Evolutionary conservation across 2,888 invertebrate genomes (phyloP).

Genomic region (Chymomyza fuscimana): DNA sequence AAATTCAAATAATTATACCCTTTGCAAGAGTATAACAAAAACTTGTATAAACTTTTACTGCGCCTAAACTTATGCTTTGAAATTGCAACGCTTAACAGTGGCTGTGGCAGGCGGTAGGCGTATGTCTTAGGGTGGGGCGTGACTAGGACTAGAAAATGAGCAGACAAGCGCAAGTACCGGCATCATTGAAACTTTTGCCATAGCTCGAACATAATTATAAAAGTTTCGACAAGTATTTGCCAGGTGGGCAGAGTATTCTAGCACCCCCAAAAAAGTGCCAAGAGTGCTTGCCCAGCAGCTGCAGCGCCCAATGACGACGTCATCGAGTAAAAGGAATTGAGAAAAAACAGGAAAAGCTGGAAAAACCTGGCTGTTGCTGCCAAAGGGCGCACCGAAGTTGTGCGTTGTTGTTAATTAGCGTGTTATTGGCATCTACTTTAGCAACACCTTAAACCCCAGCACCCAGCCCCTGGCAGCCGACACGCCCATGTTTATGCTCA

Average conservation of each 20-base stretch:
- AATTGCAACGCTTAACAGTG: constrained; percentile 11
- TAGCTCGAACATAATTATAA: constrained; percentile 74
- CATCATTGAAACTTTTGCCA: constrained; percentile 69
- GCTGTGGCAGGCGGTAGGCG: not conserved
- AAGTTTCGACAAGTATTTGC: constrained; percentile 74
- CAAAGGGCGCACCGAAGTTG: constrained; percentile 34
- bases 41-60: constrained; percentile 61
- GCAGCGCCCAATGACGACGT: not conserved
- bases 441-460: not conserved
- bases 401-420: constrained; percentile 60
- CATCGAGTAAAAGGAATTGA: not conserved
- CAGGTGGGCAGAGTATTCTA: constrained; percentile 54
- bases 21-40: constrained; percentile 10
- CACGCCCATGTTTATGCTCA: constrained; percentile 49
- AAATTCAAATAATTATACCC: not conserved
- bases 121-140: not conserved
- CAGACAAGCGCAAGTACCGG: constrained; percentile 1
- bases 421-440: constrained; percentile 64
- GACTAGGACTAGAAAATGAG: not conserved
- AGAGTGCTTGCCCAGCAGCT: not conserved
- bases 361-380: constrained; percentile 21
- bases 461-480: not conserved
- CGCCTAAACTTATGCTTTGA: constrained; percentile 50
- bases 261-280: constrained; percentile 9
- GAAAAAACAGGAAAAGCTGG: not conserved